Conservation (phyloP, 2,797 vertebrate species). For the Morelia viridis region DNA sequence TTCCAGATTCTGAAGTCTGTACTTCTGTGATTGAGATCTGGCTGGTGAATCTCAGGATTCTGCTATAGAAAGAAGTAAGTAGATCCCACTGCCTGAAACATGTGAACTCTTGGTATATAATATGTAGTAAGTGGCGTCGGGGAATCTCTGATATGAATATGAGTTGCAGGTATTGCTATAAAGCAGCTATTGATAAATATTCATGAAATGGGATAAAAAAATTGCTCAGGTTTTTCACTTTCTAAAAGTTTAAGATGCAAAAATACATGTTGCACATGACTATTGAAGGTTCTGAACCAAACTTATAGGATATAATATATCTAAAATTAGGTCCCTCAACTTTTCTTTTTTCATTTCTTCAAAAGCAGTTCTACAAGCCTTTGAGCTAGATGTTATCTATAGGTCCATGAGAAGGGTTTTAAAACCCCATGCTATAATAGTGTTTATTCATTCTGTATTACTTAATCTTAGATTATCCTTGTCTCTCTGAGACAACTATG, state of each 20-base stretch:
- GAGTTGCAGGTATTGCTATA: not conserved
- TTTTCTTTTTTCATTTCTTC: not conserved
- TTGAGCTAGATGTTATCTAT: not conserved
- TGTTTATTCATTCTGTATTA: not conserved
- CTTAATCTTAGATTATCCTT: not conserved
- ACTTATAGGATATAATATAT: not conserved
- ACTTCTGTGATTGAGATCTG: not conserved
- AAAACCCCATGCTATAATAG: not conserved
- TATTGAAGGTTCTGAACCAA: not conserved
- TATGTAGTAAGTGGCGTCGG: not conserved
- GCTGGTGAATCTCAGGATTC: not conserved
- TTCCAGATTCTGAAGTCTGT: not conserved
- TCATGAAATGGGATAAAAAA: not conserved
- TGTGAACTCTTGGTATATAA: not conserved
- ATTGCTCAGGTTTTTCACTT: not conserved
- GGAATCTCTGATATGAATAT: not conserved
- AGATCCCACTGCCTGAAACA: not conserved
- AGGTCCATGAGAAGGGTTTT: not conserved
- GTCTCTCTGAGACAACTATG: not conserved
- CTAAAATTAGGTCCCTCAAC: not conserved
- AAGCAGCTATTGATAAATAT: not conserved
- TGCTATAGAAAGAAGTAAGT: not conserved
- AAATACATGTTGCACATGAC: not conserved
- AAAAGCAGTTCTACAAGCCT: not conserved
- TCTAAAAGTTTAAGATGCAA: not conserved